Base-by-base conservation (phyloP, 2,113 vertebrate genomes). In the Erinaceus europaeus region DNA sequence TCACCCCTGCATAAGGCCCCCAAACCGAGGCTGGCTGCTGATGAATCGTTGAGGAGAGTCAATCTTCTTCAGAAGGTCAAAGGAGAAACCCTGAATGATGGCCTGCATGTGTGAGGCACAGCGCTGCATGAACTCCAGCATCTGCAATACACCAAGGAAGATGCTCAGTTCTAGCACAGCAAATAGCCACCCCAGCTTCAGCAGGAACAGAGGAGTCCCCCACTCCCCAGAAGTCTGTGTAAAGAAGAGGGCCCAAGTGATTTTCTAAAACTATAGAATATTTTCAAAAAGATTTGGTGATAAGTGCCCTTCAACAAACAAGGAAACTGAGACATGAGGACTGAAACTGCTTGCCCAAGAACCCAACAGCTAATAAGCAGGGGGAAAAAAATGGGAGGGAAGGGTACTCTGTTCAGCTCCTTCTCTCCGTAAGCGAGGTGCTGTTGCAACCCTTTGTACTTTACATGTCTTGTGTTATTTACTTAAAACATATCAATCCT, bases 101-200 rank as follows among this genome's bases (percentile, higher is more conserved):
- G 97, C 96, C 65, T 97, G 97, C 98, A 98, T 98, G 86, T 97
- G 97, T 1, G 86, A 90, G 0, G 95, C 89, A 12, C 98, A 98
- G 29, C 97, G 97, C 90, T 97, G 96, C 79, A 99, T 97, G 40
- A 98, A 98, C 23, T 97, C 95, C 50, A 98, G 88, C 96, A 98
- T 97, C 98, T 98, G 89, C 21, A 93, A 94, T 14, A 79, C 23
- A 90, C 0, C 1, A n/a, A n/a, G 1, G 48, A 20, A 65, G 48
- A 46, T 0, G 2, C 12, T 59, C 61, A 75, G 8, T 0, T 7
- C 55, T 36, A 61, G 38, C 44, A 23, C 0, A 15, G 34, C 21
- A 53, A 2, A 6, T 59, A 29, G 7, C 17, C 38, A 55, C 38
- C 34, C 3, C 25, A 52, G n/a, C 29, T 73, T 90, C 52, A 2